Base-by-base conservation (phyloP, 53 echinoderm and acorn worm genomes). In the Temnopleurus reevesii region DNA sequence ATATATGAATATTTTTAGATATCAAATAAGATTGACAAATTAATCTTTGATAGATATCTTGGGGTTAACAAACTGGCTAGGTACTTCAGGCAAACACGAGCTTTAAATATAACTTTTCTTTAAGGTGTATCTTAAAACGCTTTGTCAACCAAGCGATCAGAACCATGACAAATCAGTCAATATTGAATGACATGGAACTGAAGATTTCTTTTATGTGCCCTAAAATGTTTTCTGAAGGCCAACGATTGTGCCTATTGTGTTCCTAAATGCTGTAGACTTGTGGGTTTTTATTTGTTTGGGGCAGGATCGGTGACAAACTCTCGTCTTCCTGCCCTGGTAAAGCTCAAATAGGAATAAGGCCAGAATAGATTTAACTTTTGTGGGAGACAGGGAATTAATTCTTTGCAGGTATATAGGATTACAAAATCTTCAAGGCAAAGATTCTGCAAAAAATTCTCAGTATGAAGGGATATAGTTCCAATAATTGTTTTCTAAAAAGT, bases 141-240 rank as follows among this genome's bases (percentile, higher is more conserved):
- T 80, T 47, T 80, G 80, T 80, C 80, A 80, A 80, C 80, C 47
- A 29, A 51, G 55, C n/a, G 49, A 83, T 83, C 57, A 35, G 83
- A 33, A 30, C 55, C 55, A 83, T 47, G 35, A 55, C 55, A 83
- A 83, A 55, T 55, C 54, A 36, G 83, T 55, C 47, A 83, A 83
- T 83, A 83, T 83, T 83, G 54, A 55, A 36, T 55, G 83, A 83
- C 83, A 83, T 83, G 46, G 46, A 29, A 27, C 80, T 51, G 47
- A 49, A 71, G 71, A 71, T 71, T 71, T 71, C 71, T 71, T 71
- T 71, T 71, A 71, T 71, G 36, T 41, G 41, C 71, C 71, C 71
- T 71, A 71, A 71, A 71, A 71, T 71, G 71, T 71, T 71, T 65
- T 23, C 71, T 71, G 71, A 71, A 71, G 71, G 71, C 36, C 71